Evolutionary conservation across 2,113 vertebrate genomes (phyloP).

Genomic region (Hymenochirus boettgeri): DNA sequence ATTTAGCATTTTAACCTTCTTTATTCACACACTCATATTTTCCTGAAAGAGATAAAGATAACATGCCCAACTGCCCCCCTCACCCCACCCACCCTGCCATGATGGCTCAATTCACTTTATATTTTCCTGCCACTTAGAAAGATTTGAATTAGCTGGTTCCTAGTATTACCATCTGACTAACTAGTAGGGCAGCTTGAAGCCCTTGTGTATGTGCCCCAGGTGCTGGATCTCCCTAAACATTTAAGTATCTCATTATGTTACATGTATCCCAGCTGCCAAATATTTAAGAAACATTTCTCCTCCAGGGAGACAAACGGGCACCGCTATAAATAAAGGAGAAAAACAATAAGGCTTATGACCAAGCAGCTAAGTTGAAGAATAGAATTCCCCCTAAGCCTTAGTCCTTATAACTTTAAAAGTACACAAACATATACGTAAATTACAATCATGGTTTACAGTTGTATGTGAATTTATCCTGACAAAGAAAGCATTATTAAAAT

Average conservation of each 20-base stretch:
- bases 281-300: constrained; percentile 10
- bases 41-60: too few relatives aligned
- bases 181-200: constrained; percentile 4
- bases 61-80: too few relatives aligned
- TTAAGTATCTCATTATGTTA: constrained; percentile 28
- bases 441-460: too few relatives aligned
- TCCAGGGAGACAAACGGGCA: constrained; percentile 26
- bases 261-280: constrained; percentile 22
- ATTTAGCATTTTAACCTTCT: too few relatives aligned
- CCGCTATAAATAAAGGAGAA: neutral
- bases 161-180: constrained; percentile 20
- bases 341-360: constrained; percentile 16
- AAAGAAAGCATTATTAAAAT: too few relatives aligned
- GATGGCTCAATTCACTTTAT: neutral
- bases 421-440: too few relatives aligned
- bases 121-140: neutral
- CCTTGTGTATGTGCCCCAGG: constrained; percentile 25
- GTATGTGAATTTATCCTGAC: too few relatives aligned
- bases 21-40: too few relatives aligned
- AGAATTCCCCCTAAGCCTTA: too few relatives aligned
- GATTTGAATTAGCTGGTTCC: constrained; percentile 1
- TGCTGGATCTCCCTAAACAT: constrained; percentile 32
- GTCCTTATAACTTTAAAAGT: too few relatives aligned
- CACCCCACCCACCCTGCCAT: too few relatives aligned
- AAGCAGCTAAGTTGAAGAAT: too few relatives aligned